Percentiles rank a stretch among this genome's conserved stretches.
phyloP scores from a whole-genome alignment of 2,888 invertebrate genomes.

The Oscheius sp. region DNA sequence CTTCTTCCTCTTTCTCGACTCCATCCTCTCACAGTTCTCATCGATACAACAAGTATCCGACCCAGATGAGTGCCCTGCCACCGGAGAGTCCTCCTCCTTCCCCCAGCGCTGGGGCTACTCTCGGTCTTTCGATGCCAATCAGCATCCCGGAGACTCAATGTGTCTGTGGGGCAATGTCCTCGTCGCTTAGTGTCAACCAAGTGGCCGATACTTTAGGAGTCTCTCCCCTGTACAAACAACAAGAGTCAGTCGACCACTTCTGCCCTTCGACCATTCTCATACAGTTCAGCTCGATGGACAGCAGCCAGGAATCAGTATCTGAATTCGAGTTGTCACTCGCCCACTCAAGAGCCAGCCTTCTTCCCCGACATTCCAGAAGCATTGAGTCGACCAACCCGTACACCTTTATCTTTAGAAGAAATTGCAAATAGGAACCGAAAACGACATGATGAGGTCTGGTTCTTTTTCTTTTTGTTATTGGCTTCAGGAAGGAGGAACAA shows the following conservation, averaged over 20 bases:
- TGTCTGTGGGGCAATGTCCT: constrained; percentile 32
- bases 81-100: constrained; percentile 35
- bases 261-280: constrained; percentile 5
- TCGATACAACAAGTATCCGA: background rate
- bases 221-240: constrained; percentile 70
- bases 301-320: constrained; percentile 71
- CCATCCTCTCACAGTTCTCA: background rate
- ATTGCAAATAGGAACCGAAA: constrained; percentile 67
- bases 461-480: too few species aligned
- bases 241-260: constrained; percentile 60
- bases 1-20: background rate
- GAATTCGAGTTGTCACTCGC: constrained; percentile 67
- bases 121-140: background rate
- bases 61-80: background rate
- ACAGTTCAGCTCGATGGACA: constrained; percentile 69
- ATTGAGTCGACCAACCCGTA: constrained; percentile 38
- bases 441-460: constrained; percentile 54
- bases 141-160: constrained; percentile 26
- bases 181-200: constrained; percentile 61
- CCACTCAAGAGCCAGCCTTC: constrained; percentile 56
- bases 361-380: constrained; percentile 31
- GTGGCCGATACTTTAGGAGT: constrained; percentile 71
- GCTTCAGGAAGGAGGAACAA: constrained; percentile 52
- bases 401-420: constrained; percentile 69
- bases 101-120: background rate